phyloP scores from a whole-genome alignment of 2,888 invertebrate species.

The Eledona agricola region DNA sequence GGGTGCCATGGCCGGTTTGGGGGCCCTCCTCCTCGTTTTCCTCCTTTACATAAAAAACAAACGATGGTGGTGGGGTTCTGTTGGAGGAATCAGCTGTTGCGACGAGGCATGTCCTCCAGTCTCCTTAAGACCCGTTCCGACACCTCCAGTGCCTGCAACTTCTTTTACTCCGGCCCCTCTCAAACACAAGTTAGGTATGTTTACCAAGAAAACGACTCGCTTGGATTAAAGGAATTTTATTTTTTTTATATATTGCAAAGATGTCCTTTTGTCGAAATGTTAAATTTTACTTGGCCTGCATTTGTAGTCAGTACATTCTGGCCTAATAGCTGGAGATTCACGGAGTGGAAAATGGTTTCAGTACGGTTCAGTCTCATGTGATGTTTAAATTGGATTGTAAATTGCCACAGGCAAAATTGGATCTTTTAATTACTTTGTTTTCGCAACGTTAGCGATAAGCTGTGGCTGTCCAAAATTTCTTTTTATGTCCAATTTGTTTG shows the following conservation, averaged over 20 bases:
- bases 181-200: slow-evolving; percentile 58
- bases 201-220: slow-evolving; percentile 1
- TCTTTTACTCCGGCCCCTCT: slow-evolving; percentile 55
- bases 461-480: no score
- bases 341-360: no score
- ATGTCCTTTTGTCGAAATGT: background rate
- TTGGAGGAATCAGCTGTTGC: slow-evolving; percentile 70
- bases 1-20: slow-evolving; percentile 86
- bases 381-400: no score
- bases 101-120: slow-evolving; percentile 65
- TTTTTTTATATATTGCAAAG: background rate
- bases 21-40: slow-evolving; percentile 82
- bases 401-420: no score
- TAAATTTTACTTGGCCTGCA: background rate
- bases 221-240: no score
- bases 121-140: slow-evolving; percentile 59
- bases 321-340: no score
- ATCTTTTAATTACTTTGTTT: no score
- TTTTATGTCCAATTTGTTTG: no score
- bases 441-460: no score
- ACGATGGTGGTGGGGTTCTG: slow-evolving; percentile 76
- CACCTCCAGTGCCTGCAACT: slow-evolving; percentile 58
- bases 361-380: no score
- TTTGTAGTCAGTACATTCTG: slow-evolving; percentile 1
- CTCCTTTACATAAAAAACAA: slow-evolving; percentile 88